A percentile compares a stretch with the other conserved stretches of the same genome.
phyloP scores from a whole-genome alignment of 2,113 vertebrate species.

The Narcine bancroftii region DNA sequence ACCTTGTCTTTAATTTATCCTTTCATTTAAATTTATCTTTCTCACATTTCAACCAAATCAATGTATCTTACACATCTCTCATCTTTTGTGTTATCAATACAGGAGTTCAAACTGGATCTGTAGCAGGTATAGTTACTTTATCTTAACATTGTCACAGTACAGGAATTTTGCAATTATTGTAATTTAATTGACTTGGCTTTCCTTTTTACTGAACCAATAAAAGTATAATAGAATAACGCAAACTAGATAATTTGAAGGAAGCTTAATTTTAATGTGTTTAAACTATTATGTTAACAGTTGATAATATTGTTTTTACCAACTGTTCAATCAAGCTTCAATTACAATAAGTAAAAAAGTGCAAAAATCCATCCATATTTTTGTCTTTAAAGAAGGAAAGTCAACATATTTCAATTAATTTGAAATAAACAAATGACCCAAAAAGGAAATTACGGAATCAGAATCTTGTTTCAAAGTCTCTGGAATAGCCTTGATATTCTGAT shows the following conservation, averaged over 20 bases:
- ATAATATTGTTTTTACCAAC: neutral
- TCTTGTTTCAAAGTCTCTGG: no score
- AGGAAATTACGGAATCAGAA: no score
- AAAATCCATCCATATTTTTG: no score
- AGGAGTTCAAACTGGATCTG: neutral
- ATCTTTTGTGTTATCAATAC: neutral
- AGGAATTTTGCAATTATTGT: neutral
- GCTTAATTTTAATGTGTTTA: neutral
- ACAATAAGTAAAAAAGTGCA: no score
- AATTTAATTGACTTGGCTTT: neutral
- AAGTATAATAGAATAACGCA: neutral
- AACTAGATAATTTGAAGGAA: neutral
- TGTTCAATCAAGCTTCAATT: neutral
- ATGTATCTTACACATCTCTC: no score
- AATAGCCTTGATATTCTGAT: no score
- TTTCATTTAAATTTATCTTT: no score
- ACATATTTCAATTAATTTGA: no score
- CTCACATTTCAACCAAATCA: no score
- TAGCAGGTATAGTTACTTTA: neutral
- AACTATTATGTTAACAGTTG: neutral
- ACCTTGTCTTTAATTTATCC: no score
- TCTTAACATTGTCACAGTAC: neutral
- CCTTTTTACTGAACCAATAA: neutral
- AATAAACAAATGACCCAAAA: no score
- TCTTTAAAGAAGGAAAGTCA: no score